phyloP scores from a whole-genome alignment of 37 sponge, comb jelly and placozoan genomes.

The Crambe crambe region DNA sequence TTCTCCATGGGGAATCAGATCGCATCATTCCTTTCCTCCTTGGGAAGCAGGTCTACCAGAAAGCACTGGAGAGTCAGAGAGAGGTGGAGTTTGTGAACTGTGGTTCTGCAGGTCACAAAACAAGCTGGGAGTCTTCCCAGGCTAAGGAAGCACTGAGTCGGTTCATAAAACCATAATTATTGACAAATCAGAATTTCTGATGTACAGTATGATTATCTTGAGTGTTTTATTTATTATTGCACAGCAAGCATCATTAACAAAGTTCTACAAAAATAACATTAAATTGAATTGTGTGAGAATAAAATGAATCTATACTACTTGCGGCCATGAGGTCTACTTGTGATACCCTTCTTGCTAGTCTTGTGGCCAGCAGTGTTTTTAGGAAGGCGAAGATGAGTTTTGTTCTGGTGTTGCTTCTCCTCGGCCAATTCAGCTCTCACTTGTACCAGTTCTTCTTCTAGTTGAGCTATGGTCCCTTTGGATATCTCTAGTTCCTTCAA shows the following conservation, averaged over 20 bases:
- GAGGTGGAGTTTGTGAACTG: constrained; percentile 58
- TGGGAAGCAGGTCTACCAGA: constrained; percentile 51
- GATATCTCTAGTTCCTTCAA: constrained; percentile 36
- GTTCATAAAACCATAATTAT: constrained; percentile 47
- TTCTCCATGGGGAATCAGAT: constrained; percentile 69
- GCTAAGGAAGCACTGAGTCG: constrained; percentile 27
- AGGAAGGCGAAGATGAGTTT: not conserved
- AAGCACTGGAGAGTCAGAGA: constrained; percentile 20
- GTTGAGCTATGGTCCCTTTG: constrained; percentile 1
- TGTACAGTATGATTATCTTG: not conserved
- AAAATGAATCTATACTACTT: no score
- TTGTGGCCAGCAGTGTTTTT: not conserved
- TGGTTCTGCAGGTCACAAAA: constrained; percentile 58
- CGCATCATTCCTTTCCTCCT: constrained; percentile 63
- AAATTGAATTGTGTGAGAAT: no score
- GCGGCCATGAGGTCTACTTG: not conserved
- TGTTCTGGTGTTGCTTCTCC: constrained; percentile 27
- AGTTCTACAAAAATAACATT: no score
- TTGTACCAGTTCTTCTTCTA: constrained; percentile 29
- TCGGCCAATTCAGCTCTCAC: not conserved
- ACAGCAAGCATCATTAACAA: not conserved
- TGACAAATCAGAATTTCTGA: not conserved
- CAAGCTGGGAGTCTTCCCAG: constrained; percentile 37
- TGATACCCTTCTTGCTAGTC: not conserved
- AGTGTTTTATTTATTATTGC: not conserved